Base-by-base conservation (phyloP, 2,797 vertebrate species). In the Bovichtus variegatus region DNA sequence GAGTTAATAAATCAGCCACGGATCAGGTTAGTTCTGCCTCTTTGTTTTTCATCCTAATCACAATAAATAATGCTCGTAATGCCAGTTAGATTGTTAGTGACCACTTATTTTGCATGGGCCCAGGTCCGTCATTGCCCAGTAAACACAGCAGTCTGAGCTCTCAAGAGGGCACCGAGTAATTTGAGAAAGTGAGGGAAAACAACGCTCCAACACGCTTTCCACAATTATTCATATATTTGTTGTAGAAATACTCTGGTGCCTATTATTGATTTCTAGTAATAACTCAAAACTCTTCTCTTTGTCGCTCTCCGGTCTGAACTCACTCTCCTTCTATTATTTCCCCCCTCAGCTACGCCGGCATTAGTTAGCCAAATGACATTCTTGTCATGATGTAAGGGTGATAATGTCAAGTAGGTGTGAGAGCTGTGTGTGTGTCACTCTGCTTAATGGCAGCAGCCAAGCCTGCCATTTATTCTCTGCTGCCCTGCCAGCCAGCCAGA, bases 361-460 rank as follows among this genome's bases (percentile, higher is more conserved):
- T 66, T 75, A 86, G 86, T 91, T 92, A 90, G 81, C 77, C 83
- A 85, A 91, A 91, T 86, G 69, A 85, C 89, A 88, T 88, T 86
- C 82, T 86, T 84, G 86, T 84, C 85, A 78, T 84, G 87, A 89
- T 86, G 85, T 87, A 84, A 72, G 76, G 83, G 87, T 87, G 82
- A 89, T 88, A 85, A 89, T 89, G 84, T 92, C 90, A 90, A 91
- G 90, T 83, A 89, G 86, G 89, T 90, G 83, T 81, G 78, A 89
- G 87, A 81, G 84, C 71, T 54, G 76, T 46, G 44, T 71, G 78
- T 78, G 75, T 90, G 72, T 87, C 72, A 77, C 80, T 86, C 61
- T 69, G 78, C 83, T 82, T 88, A 91, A 91, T 87, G 86, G 82
- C 71, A 65, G 74, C 62, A 72, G 75, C 73, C 70, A 76, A 79